Conservation (phyloP, 2,888 invertebrate genomes). For the Ochropacha duplaris region DNA sequence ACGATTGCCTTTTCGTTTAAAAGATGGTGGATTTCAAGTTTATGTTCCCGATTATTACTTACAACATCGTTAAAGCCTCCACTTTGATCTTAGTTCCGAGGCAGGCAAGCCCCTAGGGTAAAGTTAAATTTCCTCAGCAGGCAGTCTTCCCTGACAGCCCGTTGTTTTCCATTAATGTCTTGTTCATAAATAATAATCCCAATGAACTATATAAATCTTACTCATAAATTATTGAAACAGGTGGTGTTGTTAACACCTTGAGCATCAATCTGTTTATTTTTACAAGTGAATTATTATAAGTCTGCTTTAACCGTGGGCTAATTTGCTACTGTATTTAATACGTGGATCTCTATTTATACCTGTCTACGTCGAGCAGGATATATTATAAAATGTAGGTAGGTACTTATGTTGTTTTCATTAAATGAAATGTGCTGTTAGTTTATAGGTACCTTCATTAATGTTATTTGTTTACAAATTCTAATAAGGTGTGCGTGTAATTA, state of each 20-base stretch:
- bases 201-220: background rate
- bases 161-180: constrained; percentile 4
- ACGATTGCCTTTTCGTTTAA: background rate
- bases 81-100: constrained; percentile 38
- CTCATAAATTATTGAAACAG: background rate
- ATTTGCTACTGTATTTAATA: background rate
- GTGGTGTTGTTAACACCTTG: background rate
- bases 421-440: background rate
- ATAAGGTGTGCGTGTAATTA: background rate
- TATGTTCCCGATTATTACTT: background rate
- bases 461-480: background rate
- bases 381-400: background rate
- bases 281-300: background rate
- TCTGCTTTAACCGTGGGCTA: background rate
- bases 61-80: constrained; percentile 10
- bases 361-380: background rate
- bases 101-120: constrained; percentile 36
- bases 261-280: background rate
- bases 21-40: background rate
- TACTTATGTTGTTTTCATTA: background rate
- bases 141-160: constrained; percentile 35
- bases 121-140: constrained; percentile 35
- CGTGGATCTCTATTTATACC: background rate
- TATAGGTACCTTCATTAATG: background rate
- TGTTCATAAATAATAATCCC: background rate